Evolutionary conservation across 92 coral and sea anemone species (phyloP).

Genomic region (Bergia puertoricense): DNA sequence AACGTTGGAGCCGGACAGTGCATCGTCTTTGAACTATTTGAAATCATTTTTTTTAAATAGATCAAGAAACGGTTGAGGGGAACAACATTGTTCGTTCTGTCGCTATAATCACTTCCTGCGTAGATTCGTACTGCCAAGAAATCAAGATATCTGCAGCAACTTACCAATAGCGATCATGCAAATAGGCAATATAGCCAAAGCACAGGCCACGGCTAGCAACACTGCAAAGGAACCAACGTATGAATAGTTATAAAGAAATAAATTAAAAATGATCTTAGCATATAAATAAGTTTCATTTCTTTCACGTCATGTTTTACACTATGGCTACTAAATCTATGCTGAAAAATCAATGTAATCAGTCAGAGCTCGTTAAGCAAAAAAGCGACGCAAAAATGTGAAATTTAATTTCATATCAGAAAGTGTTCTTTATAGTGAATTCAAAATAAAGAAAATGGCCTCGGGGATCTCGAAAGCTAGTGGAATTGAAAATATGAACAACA

Average conservation of each 20-base stretch:
- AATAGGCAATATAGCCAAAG: slow-evolving; percentile 43
- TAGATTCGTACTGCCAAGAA: not conserved
- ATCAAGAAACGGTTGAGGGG: not conserved
- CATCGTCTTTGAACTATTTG: no score
- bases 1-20: not conserved
- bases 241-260: not conserved
- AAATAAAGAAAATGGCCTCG: no score
- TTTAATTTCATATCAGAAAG: no score
- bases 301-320: not conserved
- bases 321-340: not conserved
- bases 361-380: not conserved
- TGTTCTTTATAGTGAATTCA: no score
- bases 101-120: not conserved
- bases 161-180: slow-evolving; percentile 61
- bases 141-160: not conserved
- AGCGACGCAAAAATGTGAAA: no score
- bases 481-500: no score
- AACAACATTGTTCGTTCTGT: not conserved
- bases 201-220: slow-evolving; percentile 22
- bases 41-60: not conserved
- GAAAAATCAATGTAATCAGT: no score
- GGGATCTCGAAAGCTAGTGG: no score
- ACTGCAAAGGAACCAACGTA: not conserved
- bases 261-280: not conserved
- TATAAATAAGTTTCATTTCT: not conserved